Conservation (phyloP, 1,140 invertebrate species). For the Zaprionus davidi region DNA sequence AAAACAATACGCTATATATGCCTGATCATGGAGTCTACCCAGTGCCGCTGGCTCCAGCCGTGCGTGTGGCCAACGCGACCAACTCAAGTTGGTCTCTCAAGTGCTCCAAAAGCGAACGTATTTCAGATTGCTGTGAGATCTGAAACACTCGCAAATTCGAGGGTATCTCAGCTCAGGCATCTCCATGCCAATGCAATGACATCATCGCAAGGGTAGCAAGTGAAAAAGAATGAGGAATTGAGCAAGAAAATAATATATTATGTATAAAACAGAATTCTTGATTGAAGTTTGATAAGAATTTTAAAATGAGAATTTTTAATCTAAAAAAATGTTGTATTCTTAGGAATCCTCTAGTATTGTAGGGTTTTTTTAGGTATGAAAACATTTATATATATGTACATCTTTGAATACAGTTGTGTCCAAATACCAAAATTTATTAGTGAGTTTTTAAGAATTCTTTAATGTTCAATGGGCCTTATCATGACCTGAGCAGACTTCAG, state of each 20-base stretch:
- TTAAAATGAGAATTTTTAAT: neutral
- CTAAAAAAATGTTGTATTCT: no score
- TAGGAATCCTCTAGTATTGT: no score
- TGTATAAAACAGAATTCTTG: neutral
- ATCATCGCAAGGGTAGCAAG: conserved; percentile 23
- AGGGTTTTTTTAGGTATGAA: no score
- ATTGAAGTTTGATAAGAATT: neutral
- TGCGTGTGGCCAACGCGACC: conserved; percentile 59
- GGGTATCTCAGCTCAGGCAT: neutral
- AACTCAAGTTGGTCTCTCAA: conserved; percentile 56
- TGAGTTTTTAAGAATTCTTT: neutral
- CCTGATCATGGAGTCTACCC: conserved; percentile 53
- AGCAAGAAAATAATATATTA: neutral
- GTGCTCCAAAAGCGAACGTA: conserved; percentile 44
- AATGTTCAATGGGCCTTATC: conserved; percentile 29
- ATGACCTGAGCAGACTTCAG: conserved; percentile 42
- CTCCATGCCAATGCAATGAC: conserved; percentile 28
- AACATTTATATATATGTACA: no score
- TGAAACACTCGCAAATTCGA: conserved; percentile 45
- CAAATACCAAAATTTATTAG: neutral
- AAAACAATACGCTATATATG: conserved; percentile 32
- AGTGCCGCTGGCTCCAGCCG: conserved; percentile 19
- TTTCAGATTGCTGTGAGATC: conserved; percentile 36
- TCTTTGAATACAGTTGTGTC: neutral
- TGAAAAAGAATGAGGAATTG: neutral